A percentile compares a stretch with the other conserved stretches of the same genome.
These are phyloP conservation scores for Dendrolimus kikuchii DNA, from an alignment of 1,140 invertebrate species.

Conservation along the genomic window DNA sequence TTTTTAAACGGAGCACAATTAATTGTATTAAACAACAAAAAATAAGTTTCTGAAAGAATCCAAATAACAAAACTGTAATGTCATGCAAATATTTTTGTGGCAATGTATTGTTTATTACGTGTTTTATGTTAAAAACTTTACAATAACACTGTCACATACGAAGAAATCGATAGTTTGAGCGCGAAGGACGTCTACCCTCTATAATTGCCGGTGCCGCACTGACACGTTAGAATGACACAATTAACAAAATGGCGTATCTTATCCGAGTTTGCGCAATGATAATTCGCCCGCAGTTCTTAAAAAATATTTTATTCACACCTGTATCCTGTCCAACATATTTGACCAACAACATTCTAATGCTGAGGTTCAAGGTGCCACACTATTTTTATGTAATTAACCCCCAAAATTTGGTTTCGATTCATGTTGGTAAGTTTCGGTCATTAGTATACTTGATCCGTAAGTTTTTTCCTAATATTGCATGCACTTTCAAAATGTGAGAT, in stretches of 20 bases:
- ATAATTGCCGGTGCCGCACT: slow-evolving; percentile 33
- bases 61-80: slow-evolving; percentile 14
- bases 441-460: too few species aligned
- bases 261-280: slow-evolving; percentile 44
- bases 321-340: too few species aligned
- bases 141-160: slow-evolving; percentile 35
- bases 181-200: slow-evolving; percentile 18
- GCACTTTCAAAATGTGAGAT: too few species aligned
- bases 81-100: slow-evolving; percentile 14
- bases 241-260: slow-evolving; percentile 35
- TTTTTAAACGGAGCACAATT: slow-evolving; percentile 11
- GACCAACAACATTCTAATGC: too few species aligned
- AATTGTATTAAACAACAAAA: slow-evolving; percentile 6
- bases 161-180: slow-evolving; percentile 28
- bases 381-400: too few species aligned
- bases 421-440: too few species aligned
- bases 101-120: slow-evolving; percentile 25
- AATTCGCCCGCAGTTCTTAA: slow-evolving; percentile 1
- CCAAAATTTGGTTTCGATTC: too few species aligned
- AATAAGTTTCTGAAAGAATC: background rate
- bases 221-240: slow-evolving; percentile 17
- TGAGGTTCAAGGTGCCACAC: too few species aligned
- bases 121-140: slow-evolving; percentile 40
- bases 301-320: slow-evolving; percentile 3
- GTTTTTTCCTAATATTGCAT: too few species aligned